Base-by-base conservation (phyloP, 2,888 invertebrate genomes). In the Netelia fuscicornis region DNA sequence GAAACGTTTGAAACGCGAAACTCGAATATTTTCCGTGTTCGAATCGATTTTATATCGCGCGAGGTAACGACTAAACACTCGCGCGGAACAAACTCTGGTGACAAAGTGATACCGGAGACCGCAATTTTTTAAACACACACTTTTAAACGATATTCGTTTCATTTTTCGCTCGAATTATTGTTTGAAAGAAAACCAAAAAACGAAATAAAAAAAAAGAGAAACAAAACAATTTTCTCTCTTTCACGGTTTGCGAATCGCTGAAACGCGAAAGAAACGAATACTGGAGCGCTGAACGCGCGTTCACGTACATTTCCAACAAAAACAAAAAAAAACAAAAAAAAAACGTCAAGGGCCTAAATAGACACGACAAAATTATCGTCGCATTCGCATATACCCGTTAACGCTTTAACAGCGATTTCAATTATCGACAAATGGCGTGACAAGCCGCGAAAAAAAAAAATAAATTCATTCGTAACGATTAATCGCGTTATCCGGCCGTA, bases 71-170 rank as follows among this genome's bases (percentile, higher is more conserved):
- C 25, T 75, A 81, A 30, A 30, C 30, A 30, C 30, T 30, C 30
- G 30, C 30, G 5, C 65, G 56, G 62, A 9, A 25, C 30, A 74
- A 64, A 68, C 81, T 83, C 83, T 44, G 74, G 82, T 83, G 71
- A 87, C 79, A 87, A 86, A 86, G 81, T 74, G 79, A 79, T 79
- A 85, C 44, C 60, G 52, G 85, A 83, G 75, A 84, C 42, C 74
- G 65, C 68, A 37, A 65, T 58, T 60, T 52, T 20, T 25, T 10
- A 10, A 54, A 52, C 56, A 11, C 54, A 52, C n/a, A 20, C 56
- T n/a, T 10, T 44, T 25, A 2, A 13, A 17, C 25, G n/a, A 68
- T 44, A 23, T 67, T 48, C 20, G 23, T 23, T 67, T 17, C 44
- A 25, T 42, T 77, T 58, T 58, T n/a, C 68, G 13, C 17, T 10